phyloP scores from a whole-genome alignment of 2,888 invertebrate species.

The Elmis aenea region DNA sequence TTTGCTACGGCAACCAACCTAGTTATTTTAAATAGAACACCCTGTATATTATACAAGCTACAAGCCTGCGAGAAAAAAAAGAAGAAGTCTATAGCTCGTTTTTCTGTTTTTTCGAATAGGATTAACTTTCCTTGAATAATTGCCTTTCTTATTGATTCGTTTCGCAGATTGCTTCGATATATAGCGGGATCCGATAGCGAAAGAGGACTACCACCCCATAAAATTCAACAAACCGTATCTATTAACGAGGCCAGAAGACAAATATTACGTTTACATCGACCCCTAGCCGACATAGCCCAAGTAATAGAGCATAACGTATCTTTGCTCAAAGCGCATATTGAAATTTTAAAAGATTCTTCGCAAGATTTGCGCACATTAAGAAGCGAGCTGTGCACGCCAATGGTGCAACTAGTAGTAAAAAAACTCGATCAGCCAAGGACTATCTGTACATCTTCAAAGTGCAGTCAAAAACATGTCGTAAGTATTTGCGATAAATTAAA shows the following conservation, averaged over 20 bases:
- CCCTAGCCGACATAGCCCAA: slow-evolving; percentile 35
- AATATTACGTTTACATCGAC: slow-evolving; percentile 32
- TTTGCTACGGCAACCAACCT: too few relatives aligned
- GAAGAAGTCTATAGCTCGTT: too few relatives aligned
- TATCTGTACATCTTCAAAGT: slow-evolving; percentile 29
- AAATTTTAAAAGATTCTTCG: slow-evolving; percentile 23
- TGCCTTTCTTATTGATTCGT: too few relatives aligned
- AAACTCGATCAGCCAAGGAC: slow-evolving; percentile 32
- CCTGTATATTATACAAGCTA: too few relatives aligned
- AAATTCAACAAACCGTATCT: slow-evolving; percentile 29
- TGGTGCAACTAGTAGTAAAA: slow-evolving; percentile 27
- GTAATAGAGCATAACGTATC: slow-evolving; percentile 32
- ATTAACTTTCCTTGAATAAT: too few relatives aligned
- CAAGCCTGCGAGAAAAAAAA: too few relatives aligned
- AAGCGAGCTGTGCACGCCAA: slow-evolving; percentile 33
- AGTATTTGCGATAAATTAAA: too few relatives aligned
- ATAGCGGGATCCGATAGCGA: slow-evolving; percentile 27
- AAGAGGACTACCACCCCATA: slow-evolving; percentile 30
- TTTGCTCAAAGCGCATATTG: slow-evolving; percentile 27
- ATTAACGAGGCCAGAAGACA: slow-evolving; percentile 34
- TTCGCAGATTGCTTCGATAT: slow-evolving; percentile 34
- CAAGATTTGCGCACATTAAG: slow-evolving; percentile 29
- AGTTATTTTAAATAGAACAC: too few relatives aligned
- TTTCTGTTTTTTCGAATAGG: too few relatives aligned
- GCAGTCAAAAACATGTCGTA: too few relatives aligned